A percentile compares a stretch with the other conserved stretches of the same genome.
These are phyloP conservation scores for Rhegmatorhina hoffmannsi DNA, from an alignment of 2,113 vertebrate genomes.

Conservation along the genomic window DNA sequence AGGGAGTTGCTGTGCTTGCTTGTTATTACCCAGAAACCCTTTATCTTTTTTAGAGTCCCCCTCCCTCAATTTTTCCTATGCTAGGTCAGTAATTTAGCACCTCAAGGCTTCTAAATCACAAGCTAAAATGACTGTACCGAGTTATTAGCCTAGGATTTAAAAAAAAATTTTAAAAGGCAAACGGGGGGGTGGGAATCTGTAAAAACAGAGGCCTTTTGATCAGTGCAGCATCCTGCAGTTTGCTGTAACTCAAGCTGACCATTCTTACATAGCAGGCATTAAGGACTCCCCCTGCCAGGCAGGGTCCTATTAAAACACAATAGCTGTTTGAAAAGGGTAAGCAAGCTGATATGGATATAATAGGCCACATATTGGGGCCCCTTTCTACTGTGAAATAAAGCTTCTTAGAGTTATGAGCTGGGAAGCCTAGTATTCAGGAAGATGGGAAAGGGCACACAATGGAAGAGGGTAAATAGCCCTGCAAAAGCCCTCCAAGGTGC, in stretches of 20 bases:
- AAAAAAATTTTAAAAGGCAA: constrained; percentile 49
- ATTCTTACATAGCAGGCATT: constrained; percentile 79
- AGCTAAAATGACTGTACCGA: constrained; percentile 68
- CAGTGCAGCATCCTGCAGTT: constrained; percentile 76
- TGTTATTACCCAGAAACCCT: constrained; percentile 60
- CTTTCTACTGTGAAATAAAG: constrained; percentile 82
- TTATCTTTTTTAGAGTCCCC: constrained; percentile 66
- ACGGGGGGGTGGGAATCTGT: background rate
- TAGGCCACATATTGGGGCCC: constrained; percentile 78
- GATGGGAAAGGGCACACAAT: constrained; percentile 53
- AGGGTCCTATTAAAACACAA: constrained; percentile 82
- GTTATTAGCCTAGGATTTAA: constrained; percentile 68
- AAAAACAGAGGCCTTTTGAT: constrained; percentile 84
- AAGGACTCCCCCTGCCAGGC: constrained; percentile 78
- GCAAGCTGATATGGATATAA: constrained; percentile 84
- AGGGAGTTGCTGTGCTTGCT: constrained; percentile 64
- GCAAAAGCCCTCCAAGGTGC: constrained; percentile 71
- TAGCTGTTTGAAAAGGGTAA: constrained; percentile 80
- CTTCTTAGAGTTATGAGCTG: constrained; percentile 76
- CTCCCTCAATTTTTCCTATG: constrained; percentile 50
- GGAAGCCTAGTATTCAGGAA: constrained; percentile 72
- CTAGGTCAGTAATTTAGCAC: constrained; percentile 78
- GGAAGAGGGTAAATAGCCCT: constrained; percentile 58
- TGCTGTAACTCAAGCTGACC: constrained; percentile 80
- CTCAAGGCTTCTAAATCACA: constrained; percentile 73